Evolutionary conservation across 1,140 invertebrate genomes (phyloP), one percentile per base, ranked within the genome.

Genomic region (Anastatus disparis): DNA sequence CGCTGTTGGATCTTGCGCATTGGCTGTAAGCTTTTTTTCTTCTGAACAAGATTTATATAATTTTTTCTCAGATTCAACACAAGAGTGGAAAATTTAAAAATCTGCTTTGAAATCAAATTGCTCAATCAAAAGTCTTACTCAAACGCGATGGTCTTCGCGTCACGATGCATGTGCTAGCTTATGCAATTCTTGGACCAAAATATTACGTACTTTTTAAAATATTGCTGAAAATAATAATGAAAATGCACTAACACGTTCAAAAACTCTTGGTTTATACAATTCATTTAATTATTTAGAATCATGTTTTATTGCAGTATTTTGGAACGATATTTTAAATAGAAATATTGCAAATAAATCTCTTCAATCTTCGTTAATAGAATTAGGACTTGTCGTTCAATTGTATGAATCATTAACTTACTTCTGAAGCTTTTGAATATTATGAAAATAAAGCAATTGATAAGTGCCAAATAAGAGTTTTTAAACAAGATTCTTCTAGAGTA

Each of bases 71-170:
- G n/a, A n/a, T n/a, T n/a, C n/a, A n/a, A n/a, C n/a, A n/a, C n/a
- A n/a, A n/a, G n/a, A n/a, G n/a, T n/a, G n/a, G n/a, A n/a, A n/a
- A 38, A 66, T 53, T n/a, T 53, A 26, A 53, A 53, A 13, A 7
- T 53, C 35, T 24, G 27, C 63, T 24, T 55, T 52, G 38, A 55
- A 64, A 46, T 58, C 50, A 46, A 69, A 59, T 24, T 53, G 26
- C 17, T 13, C 52, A 6, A 50, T 70, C 46, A 55, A 66, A 66
- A 66, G 26, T 22, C 31, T 66, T 20, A 55, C 27, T 20, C 10
- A 35, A 3, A 42, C 63, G 8, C 44, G 63, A 40, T 66, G 63
- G 63, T 40, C 46, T 40, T 48, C 63, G 7, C 50, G 64, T 6
- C 29, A 42, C 10, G 64, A 66, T 55, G 40, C 64, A 17, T 53